Evolutionary conservation across 92 coral and sea anemone genomes (phyloP).

Genomic region (Parazoanthus swiftii): DNA sequence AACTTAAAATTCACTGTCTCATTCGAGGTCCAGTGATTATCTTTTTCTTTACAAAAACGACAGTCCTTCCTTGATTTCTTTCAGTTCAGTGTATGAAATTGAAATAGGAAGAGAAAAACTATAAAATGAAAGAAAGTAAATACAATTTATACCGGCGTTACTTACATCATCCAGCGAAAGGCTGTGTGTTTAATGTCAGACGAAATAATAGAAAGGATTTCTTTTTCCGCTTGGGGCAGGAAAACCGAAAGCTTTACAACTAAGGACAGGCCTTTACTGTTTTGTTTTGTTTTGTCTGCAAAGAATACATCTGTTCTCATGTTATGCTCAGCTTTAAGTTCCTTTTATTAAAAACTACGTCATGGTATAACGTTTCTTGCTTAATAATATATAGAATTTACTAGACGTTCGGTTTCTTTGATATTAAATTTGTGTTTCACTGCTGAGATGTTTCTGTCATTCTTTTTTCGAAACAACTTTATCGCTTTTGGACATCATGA

Average conservation of each 20-base stretch:
- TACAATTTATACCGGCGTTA: neutral
- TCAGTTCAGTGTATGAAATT: neutral
- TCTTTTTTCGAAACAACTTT: neutral
- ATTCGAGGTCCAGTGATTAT: neutral
- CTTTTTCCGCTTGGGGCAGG: neutral
- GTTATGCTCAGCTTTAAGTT: no score
- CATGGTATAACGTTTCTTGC: neutral
- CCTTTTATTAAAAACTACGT: no score
- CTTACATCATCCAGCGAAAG: neutral
- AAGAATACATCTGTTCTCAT: no score
- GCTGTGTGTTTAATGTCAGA: no score
- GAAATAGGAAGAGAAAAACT: neutral
- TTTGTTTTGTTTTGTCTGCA: neutral
- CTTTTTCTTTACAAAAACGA: neutral
- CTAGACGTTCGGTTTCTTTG: neutral
- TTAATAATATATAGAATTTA: neutral
- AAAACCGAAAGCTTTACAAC: neutral
- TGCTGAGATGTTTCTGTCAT: neutral
- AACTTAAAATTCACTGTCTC: neutral
- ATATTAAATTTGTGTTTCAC: neutral
- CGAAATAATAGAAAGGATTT: neutral
- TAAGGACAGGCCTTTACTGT: neutral
- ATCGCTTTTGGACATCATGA: neutral
- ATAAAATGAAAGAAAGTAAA: no score
- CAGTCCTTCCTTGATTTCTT: neutral